These are phyloP conservation scores for Gyps fulvus DNA, from an alignment of 2,113 vertebrate genomes.

Conservation along the genomic window DNA sequence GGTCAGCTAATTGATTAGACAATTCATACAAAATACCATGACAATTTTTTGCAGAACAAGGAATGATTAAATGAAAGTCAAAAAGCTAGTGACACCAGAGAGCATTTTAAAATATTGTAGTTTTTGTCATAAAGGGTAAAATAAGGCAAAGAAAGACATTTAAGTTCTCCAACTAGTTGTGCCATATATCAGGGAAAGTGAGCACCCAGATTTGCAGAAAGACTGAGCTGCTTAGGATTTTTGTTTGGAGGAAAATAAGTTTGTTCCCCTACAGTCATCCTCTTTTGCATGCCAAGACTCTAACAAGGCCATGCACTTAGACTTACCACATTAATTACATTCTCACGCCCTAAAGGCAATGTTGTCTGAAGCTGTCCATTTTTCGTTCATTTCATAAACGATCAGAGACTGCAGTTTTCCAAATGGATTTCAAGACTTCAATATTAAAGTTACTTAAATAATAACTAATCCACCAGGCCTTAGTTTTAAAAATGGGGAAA, in stretches of 20 bases:
- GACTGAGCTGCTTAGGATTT: background rate
- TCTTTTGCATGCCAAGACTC: background rate
- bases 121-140: background rate
- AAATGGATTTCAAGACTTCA: conserved; percentile 20
- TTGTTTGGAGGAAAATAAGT: background rate
- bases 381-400: background rate
- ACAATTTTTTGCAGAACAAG: background rate
- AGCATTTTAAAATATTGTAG: background rate
- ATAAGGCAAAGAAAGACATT: background rate
- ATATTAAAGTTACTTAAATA: conserved; percentile 24
- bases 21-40: background rate
- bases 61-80: background rate
- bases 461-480: background rate
- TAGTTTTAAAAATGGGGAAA: conserved; percentile 29
- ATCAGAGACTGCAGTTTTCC: conserved; percentile 30
- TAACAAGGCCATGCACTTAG: background rate
- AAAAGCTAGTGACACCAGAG: background rate
- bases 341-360: conserved; percentile 29
- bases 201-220: background rate
- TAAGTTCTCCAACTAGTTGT: background rate
- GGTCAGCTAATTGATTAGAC: background rate
- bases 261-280: background rate
- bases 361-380: background rate
- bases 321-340: background rate
- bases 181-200: background rate